Evolutionary conservation across 2,888 invertebrate species (phyloP), one percentile per base, ranked within the genome.

Genomic region (Troilus luridus): DNA sequence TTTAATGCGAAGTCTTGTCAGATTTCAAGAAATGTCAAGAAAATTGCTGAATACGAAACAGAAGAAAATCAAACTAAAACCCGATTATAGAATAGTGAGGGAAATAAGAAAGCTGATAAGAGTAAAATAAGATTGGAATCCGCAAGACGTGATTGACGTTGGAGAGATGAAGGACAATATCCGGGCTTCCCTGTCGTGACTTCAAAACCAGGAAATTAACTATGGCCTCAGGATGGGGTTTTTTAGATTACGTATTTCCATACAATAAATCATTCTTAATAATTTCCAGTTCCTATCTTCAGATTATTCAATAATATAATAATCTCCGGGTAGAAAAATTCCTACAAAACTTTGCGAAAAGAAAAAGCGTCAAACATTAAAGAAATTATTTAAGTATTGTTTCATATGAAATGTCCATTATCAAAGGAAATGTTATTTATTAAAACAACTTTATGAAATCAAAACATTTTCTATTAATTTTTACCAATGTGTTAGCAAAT

Each of bases 91-190:
- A 72, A 27, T 72, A 27, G 17, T 17, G 17, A 12, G 72, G 27
- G 8, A 72, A 27, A 77, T 77, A 41, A 41, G 72, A 41, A 77
- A 27, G 1, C 72, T 8, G 72, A 77, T 77, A 41, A 41, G 41
- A 41, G 41, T 1, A 41, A 41, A 41, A 41, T 41, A 77, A 27
- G 72, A 77, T 77, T 77, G 27, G 14, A 77, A 77, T 77, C 85
- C 56, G n/a, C 41, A 56, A n/a, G 85, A 12, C n/a, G 85, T 85
- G 85, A 85, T 85, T 85, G 85, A 85, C 85, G 85, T 85, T 54
- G n/a, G 85, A 12, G 11, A 85, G 85, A 85, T 56, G 85, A 85
- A n/a, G 85, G 85, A 85, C 85, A 85, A 85, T 85, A 85, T 85
- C 85, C 85, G 85, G 7, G 21, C 56, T 85, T 85, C 85, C 85